Conservation (phyloP, 1,140 invertebrate genomes). For the Vollenhovia emeryi region DNA sequence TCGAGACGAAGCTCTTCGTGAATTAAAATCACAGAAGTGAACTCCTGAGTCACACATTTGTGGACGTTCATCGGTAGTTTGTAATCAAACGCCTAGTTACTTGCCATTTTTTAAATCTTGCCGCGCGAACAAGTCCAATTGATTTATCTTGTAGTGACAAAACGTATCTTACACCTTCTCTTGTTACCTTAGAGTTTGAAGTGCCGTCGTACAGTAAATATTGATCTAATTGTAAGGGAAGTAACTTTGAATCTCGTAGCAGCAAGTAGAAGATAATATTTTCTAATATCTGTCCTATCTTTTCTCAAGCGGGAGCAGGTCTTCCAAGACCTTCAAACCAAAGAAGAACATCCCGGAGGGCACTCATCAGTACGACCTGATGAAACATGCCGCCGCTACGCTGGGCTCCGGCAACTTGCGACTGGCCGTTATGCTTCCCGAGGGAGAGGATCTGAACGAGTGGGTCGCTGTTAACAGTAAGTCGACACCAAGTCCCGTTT, state of each 20-base stretch:
- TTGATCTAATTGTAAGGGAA: neutral
- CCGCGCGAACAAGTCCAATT: neutral
- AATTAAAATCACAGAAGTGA: neutral
- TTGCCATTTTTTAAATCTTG: neutral
- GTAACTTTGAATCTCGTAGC: neutral
- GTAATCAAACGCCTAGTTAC: neutral
- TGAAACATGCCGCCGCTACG: constrained; percentile 99
- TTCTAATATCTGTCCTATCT: constrained; percentile 33
- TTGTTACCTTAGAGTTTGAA: neutral
- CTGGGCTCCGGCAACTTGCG: constrained; percentile 98
- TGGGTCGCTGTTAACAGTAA: constrained; percentile 99
- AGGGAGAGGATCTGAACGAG: constrained; percentile 99
- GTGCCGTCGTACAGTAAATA: neutral
- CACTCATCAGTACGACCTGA: constrained; percentile 99
- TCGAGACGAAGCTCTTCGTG: neutral
- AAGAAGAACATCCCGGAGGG: constrained; percentile 99
- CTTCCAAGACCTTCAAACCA: constrained; percentile 98
- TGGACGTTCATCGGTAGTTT: neutral
- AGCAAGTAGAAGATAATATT: constrained; percentile 42
- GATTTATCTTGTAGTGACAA: constrained; percentile 2
- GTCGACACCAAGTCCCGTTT: constrained; percentile 79
- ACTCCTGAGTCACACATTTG: neutral
- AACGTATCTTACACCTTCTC: neutral
- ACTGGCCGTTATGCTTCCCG: constrained; percentile 97
- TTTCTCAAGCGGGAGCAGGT: constrained; percentile 91